These are phyloP conservation scores for Hydriomena furcata DNA, from an alignment of 2,888 invertebrate species.

Conservation along the genomic window DNA sequence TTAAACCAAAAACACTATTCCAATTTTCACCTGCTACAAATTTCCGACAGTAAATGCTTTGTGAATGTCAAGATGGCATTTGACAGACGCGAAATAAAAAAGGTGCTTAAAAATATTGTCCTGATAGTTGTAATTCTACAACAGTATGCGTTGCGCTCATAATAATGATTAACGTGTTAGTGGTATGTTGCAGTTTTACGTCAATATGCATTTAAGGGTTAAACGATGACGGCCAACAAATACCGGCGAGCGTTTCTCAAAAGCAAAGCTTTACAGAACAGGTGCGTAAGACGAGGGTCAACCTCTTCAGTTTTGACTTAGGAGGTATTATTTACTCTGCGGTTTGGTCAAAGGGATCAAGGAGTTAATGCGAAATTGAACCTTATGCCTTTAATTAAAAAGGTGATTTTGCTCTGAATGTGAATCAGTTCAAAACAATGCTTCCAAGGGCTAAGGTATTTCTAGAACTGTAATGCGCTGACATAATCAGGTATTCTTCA, in stretches of 20 bases:
- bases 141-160: too few species aligned
- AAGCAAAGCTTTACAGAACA: constrained; percentile 5
- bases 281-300: constrained; percentile 20
- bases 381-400: background rate
- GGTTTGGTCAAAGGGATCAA: constrained; percentile 12
- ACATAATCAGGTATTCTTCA: too few species aligned
- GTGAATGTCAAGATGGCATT: too few species aligned
- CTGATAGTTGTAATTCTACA: too few species aligned
- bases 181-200: too few species aligned
- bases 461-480: background rate
- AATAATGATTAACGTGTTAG: too few species aligned
- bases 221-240: background rate
- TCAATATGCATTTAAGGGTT: too few species aligned
- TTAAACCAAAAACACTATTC: too few species aligned
- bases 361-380: background rate
- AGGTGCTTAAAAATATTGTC: too few species aligned
- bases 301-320: constrained; percentile 9
- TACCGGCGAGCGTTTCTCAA: background rate
- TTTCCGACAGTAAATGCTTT: too few species aligned
- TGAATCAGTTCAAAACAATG: background rate
- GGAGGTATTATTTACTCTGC: constrained; percentile 5
- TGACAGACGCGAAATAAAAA: too few species aligned
- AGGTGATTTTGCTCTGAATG: background rate
- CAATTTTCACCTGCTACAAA: too few species aligned
- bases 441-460: background rate